These are phyloP conservation scores for Chondrilla cf. caribensis DNA, from an alignment of 37 sponge, comb jelly and placozoan genomes.

Conservation along the genomic window DNA sequence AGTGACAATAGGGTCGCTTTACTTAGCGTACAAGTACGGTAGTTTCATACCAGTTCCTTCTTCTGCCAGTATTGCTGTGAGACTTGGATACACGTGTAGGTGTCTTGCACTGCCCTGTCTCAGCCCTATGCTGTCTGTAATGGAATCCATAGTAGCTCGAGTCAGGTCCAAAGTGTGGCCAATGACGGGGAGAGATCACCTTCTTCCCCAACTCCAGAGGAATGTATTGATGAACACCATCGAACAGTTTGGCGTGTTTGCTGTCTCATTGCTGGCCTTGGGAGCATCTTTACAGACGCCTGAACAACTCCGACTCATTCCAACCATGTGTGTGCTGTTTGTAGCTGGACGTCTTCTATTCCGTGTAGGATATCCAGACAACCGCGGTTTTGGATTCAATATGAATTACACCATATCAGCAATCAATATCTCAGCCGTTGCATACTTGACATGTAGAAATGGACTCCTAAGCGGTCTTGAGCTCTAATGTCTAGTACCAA, in stretches of 20 bases:
- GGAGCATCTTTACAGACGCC: constrained; percentile 28
- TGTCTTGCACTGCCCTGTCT: constrained; percentile 39
- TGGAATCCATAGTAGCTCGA: background rate
- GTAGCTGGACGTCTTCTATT: constrained; percentile 51
- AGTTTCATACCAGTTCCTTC: constrained; percentile 50
- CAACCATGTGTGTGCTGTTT: constrained; percentile 27
- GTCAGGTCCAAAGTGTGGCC: constrained; percentile 35
- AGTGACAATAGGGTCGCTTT: background rate
- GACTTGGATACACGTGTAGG: constrained; percentile 27
- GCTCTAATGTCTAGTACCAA: background rate
- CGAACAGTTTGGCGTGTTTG: constrained; percentile 42
- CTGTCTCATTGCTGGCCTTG: background rate
- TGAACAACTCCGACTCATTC: constrained; percentile 53
- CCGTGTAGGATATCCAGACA: constrained; percentile 48
- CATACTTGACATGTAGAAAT: background rate
- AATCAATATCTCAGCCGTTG: background rate
- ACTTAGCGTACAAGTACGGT: constrained; percentile 7
- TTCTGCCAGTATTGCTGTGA: constrained; percentile 13
- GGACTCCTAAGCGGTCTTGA: background rate
- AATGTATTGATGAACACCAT: constrained; percentile 51
- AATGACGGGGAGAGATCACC: constrained; percentile 41
- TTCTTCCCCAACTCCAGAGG: constrained; percentile 28
- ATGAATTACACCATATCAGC: constrained; percentile 21
- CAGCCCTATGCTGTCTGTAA: constrained; percentile 16
- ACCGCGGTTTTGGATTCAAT: constrained; percentile 46